phyloP scores from a whole-genome alignment of 2,113 vertebrate species.

The Grus americana region DNA sequence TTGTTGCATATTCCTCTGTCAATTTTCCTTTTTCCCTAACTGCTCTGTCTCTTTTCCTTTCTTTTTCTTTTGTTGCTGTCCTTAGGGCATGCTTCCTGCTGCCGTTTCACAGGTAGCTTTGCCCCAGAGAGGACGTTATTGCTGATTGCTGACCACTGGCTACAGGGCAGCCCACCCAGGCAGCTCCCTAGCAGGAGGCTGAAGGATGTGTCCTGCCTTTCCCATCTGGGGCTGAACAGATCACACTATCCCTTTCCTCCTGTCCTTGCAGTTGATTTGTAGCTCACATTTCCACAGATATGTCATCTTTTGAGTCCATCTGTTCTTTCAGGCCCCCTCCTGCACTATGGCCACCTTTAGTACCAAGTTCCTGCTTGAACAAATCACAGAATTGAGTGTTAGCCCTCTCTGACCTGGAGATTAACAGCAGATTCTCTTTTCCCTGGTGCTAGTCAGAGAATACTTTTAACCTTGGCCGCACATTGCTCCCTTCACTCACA shows the following conservation, averaged over 20 bases:
- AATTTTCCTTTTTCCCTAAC: not conserved
- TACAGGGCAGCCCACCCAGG: not conserved
- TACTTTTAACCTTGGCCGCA: not conserved
- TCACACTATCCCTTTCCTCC: not conserved
- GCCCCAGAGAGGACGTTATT: not conserved
- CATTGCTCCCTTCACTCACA: not conserved
- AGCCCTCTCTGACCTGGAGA: not conserved
- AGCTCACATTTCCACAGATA: not conserved
- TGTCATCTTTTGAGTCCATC: not conserved
- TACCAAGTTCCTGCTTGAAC: not conserved
- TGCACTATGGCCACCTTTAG: not conserved
- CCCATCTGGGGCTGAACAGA: not conserved
- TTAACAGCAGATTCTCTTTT: slow-evolving; percentile 13
- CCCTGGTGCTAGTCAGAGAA: not conserved
- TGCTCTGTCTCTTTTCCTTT: not conserved
- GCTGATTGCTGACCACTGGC: not conserved
- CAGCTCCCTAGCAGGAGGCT: not conserved
- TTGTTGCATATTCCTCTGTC: not conserved
- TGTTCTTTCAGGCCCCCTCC: not conserved
- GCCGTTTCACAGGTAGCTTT: not conserved
- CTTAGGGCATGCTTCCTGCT: not conserved
- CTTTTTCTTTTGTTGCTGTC: not conserved
- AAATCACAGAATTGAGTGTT: not conserved
- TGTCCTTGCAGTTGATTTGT: not conserved
- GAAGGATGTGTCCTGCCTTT: not conserved